phyloP scores from a whole-genome alignment of 2,113 vertebrate genomes.

The Tricholaema leucomelas region DNA sequence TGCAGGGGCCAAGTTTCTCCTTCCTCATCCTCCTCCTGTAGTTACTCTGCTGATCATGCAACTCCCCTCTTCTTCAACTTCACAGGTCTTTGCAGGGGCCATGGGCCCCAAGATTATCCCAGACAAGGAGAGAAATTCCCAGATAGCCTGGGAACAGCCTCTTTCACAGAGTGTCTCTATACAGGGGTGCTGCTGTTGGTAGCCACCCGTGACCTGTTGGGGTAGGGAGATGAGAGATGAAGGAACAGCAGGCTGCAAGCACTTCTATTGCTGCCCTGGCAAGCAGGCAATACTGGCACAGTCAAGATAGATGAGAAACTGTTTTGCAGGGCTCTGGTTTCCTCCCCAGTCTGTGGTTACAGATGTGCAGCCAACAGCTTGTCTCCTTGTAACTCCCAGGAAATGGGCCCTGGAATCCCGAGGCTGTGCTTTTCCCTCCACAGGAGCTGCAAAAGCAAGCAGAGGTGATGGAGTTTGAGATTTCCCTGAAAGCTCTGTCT shows the following conservation, averaged over 20 bases:
- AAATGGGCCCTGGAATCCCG: background rate
- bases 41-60: background rate
- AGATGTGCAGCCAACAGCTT: background rate
- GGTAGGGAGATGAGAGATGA: background rate
- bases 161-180: background rate
- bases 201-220: accelerated
- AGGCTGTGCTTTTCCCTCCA: background rate
- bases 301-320: background rate
- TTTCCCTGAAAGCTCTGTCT: slow-evolving; percentile 88
- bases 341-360: background rate
- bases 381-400: background rate
- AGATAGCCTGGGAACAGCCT: background rate
- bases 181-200: background rate
- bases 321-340: background rate
- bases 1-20: background rate
- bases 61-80: background rate
- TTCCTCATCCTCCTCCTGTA: background rate
- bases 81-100: background rate
- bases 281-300: background rate
- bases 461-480: slow-evolving; percentile 87
- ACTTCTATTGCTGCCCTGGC: background rate
- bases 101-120: background rate
- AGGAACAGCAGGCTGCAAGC: background rate
- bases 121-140: background rate
- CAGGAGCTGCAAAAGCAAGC: slow-evolving; percentile 88